A percentile compares a stretch with the other conserved stretches of the same genome.
These are phyloP conservation scores for Asbolus verrucosus DNA, from an alignment of 1,140 invertebrate species.

Conservation along the genomic window DNA sequence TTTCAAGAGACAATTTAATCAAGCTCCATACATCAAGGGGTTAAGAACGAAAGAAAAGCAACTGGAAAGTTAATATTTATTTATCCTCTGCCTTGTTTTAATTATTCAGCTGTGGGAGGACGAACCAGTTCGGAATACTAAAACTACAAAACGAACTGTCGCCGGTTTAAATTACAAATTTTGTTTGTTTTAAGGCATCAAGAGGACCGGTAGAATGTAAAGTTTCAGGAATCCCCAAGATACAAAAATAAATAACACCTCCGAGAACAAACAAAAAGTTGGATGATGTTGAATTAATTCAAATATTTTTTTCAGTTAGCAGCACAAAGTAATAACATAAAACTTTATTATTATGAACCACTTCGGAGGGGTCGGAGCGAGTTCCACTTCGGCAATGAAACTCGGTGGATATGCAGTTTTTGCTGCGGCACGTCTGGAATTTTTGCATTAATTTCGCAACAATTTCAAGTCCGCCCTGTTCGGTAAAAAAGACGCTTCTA, in stretches of 20 bases:
- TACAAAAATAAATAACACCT: constrained; percentile 30
- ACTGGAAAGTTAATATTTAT: constrained; percentile 42
- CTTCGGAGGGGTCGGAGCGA: not conserved
- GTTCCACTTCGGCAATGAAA: not conserved
- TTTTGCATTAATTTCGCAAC: not conserved
- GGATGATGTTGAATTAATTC: constrained; percentile 22
- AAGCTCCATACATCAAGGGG: constrained; percentile 1
- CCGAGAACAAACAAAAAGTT: constrained; percentile 3
- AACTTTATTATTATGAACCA: constrained; percentile 28
- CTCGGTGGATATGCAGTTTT: not conserved
- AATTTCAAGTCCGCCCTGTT: not conserved
- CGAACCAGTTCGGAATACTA: constrained; percentile 38
- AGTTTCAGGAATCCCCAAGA: constrained; percentile 11
- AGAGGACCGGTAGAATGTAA: constrained; percentile 5
- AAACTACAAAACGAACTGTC: constrained; percentile 43
- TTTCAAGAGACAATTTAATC: constrained; percentile 30
- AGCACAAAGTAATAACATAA: constrained; percentile 19
- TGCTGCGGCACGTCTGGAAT: not conserved
- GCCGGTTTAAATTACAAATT: constrained; percentile 42
- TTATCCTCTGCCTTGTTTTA: constrained; percentile 44
- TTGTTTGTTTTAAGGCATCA: constrained; percentile 25
- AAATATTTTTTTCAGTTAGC: constrained; percentile 27
- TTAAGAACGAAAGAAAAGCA: constrained; percentile 30
- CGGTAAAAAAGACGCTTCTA: not conserved
- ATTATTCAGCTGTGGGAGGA: constrained; percentile 31